These are phyloP conservation scores for Callorhinus ursinus DNA, from an alignment of 2,113 vertebrate species.

Conservation along the genomic window DNA sequence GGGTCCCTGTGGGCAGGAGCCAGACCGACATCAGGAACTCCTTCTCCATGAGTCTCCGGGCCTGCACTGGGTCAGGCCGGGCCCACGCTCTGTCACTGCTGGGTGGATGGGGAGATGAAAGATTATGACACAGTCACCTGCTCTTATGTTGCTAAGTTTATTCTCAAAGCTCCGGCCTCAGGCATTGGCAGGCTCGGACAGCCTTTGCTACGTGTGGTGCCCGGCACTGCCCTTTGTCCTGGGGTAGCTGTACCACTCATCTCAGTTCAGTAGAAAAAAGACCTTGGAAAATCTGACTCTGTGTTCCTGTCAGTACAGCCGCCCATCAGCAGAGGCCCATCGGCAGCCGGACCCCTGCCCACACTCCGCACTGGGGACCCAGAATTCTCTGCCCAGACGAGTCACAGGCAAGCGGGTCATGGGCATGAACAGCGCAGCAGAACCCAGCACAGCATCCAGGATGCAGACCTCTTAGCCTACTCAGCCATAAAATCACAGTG, in stretches of 20 bases:
- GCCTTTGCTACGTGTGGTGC: background rate
- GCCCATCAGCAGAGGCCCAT: background rate
- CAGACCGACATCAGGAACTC: background rate
- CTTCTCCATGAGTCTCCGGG: background rate
- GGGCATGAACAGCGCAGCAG: too few relatives aligned
- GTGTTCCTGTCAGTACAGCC: background rate
- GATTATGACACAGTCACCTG: background rate
- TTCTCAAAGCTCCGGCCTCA: background rate
- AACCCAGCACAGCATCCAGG: background rate
- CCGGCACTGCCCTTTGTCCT: background rate
- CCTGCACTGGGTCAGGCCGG: background rate
- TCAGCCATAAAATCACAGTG: background rate
- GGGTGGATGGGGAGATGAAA: background rate
- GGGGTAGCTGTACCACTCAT: too few relatives aligned
- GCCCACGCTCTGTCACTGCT: background rate
- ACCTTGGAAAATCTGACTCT: background rate
- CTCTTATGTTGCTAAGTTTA: background rate
- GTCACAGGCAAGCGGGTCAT: background rate
- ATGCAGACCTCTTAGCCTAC: background rate
- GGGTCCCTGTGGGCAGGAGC: accelerated
- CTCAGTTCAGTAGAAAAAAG: background rate
- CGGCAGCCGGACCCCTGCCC: background rate
- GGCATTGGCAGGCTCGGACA: background rate
- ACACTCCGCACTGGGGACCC: background rate
- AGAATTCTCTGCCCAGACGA: background rate